phyloP scores from a whole-genome alignment of 2,888 invertebrate genomes.

The Drosophila dives region DNA sequence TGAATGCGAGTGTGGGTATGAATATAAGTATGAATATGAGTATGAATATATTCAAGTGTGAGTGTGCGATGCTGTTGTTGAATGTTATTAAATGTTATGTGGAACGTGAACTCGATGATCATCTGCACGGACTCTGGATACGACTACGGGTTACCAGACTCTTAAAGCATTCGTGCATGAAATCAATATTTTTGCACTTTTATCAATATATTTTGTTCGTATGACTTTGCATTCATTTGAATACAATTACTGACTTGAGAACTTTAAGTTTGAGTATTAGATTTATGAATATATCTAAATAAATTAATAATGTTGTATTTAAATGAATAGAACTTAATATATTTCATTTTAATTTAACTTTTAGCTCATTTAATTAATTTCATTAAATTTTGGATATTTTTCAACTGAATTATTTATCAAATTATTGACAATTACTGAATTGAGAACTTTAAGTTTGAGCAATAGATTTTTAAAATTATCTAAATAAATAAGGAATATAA shows the following conservation, averaged over 20 bases:
- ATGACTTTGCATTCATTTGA: constrained; percentile 20
- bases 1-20: constrained; percentile 22
- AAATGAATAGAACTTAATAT: too few species aligned
- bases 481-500: too few species aligned
- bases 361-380: too few species aligned
- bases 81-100: constrained; percentile 64
- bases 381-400: too few species aligned
- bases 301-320: too few species aligned
- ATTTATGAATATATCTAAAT: too few species aligned
- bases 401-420: too few species aligned
- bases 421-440: too few species aligned
- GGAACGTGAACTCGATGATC: constrained; percentile 46
- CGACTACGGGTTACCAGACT: constrained; percentile 11
- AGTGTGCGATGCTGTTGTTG: constrained; percentile 20
- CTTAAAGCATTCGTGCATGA: constrained; percentile 61
- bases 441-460: too few species aligned
- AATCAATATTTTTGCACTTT: constrained; percentile 61
- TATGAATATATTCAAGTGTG: constrained; percentile 21
- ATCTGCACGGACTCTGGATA: constrained; percentile 39
- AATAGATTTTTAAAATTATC: too few species aligned
- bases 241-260: constrained; percentile 18
- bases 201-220: constrained; percentile 1
- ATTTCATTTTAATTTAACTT: too few species aligned
- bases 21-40: constrained; percentile 23
- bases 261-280: neutral